Evolutionary conservation across 2,797 vertebrate species (phyloP).

Genomic region (Glossophaga mutica): DNA sequence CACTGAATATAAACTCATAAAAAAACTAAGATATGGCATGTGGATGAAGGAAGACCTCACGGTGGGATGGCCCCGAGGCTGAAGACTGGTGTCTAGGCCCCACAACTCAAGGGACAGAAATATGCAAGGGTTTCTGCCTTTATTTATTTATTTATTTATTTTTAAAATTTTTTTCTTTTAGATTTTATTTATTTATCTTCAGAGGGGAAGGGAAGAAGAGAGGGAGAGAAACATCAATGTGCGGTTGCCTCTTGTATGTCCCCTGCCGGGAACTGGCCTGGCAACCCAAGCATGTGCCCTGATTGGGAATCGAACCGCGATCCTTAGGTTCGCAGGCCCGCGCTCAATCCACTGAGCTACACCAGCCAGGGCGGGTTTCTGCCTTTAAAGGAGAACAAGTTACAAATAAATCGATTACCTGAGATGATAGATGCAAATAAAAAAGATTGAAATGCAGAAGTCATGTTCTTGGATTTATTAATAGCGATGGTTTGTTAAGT

Average conservation of each 20-base stretch:
- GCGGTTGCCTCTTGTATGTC: too few species aligned
- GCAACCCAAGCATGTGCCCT: too few species aligned
- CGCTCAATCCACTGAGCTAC: too few species aligned
- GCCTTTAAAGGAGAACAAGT: neutral
- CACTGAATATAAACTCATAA: neutral
- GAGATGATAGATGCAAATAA: neutral
- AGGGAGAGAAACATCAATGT: too few species aligned
- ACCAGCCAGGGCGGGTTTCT: too few species aligned
- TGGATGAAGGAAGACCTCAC: neutral
- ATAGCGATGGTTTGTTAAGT: constrained; percentile 9
- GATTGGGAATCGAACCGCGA: too few species aligned
- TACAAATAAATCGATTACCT: neutral
- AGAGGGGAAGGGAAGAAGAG: too few species aligned
- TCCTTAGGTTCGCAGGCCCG: too few species aligned
- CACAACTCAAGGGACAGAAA: neutral
- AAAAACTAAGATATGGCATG: neutral
- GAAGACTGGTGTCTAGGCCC: neutral
- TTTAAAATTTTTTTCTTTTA: too few species aligned
- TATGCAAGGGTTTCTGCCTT: neutral
- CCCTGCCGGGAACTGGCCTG: too few species aligned
- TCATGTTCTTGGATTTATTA: constrained; percentile 5
- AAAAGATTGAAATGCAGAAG: neutral
- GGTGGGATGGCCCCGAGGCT: neutral
- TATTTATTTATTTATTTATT: too few species aligned
- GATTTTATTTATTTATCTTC: too few species aligned